Evolutionary conservation across 2,113 vertebrate species (phyloP), one percentile per base, ranked within the genome.

Genomic region (Halichoeres trimaculatus): DNA sequence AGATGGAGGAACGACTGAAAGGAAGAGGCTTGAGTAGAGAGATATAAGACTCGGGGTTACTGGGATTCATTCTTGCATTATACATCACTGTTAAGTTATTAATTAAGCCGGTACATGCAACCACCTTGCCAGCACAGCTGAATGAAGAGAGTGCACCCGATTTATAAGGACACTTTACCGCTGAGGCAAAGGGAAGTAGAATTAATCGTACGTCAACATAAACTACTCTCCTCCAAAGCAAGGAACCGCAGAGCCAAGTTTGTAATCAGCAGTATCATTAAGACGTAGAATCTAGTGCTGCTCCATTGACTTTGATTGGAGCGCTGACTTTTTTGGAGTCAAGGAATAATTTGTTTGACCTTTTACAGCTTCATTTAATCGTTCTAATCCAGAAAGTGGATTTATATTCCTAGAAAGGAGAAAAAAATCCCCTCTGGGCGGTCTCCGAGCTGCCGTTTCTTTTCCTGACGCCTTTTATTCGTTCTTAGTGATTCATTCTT

Each of bases 221-320:
- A 86, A 75, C 81, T 71, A 74, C 76, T 75, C 68, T 43, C 58
- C 62, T 69, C 74, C 67, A 64, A 70, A 73, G 36, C 62, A 36
- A n/a, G 40, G 70, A 80, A 58, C 40, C 53, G 70, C 11, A 67
- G 65, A 85, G 78, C 55, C 65, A 73, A 69, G 83, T 86, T 76
- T 84, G 77, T 74, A 88, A 90, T 91, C 87, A 85, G 70, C 69
- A 62, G 60, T 59, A 89, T 88, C 80, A 88, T 85, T 88, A 84
- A 83, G 84, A 83, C 79, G 76, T 87, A 85, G 84, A 77, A 85
- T 76, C 67, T 30, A 30, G 50, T 69, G 75, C 67, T 54, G 81
- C 90, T 84, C 76, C 76, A 80, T 85, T 83, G 84, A 59, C 85
- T 86, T 81, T 89, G 84, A 91, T 87, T 85, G 84, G 80, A 88